phyloP scores from a whole-genome alignment of 1,140 invertebrate genomes.

The Anoplolepis gracilipes region DNA sequence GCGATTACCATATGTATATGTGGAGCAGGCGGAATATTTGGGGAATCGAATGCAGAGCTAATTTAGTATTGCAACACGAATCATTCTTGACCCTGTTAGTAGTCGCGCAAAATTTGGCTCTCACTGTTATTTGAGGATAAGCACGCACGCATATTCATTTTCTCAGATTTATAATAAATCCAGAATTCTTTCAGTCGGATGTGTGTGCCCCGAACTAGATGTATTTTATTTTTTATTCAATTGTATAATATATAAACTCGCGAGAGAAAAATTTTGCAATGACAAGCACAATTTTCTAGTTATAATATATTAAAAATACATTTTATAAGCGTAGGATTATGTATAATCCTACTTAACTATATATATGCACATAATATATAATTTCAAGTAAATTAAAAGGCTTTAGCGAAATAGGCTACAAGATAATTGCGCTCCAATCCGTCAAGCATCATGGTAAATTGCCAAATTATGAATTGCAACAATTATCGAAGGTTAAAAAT shows the following conservation, averaged over 20 bases:
- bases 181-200: not conserved
- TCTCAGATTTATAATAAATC: not conserved
- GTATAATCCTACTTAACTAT: too few relatives aligned
- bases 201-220: not conserved
- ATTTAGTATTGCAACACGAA: slow-evolving; percentile 27
- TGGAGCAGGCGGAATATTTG: not conserved
- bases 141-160: not conserved
- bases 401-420: not conserved
- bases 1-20: not conserved
- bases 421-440: not conserved
- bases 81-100: slow-evolving; percentile 31
- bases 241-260: not conserved
- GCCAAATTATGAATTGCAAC: not conserved
- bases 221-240: not conserved
- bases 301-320: not conserved
- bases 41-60: not conserved
- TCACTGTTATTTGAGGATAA: not conserved
- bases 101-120: not conserved
- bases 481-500: slow-evolving; percentile 15
- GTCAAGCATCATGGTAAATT: not conserved
- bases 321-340: not conserved
- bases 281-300: not conserved
- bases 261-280: not conserved
- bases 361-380: not conserved
- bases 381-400: not conserved